Evolutionary conservation across 2,888 invertebrate species (phyloP).

Genomic region (Drosophila stalkeri): DNA sequence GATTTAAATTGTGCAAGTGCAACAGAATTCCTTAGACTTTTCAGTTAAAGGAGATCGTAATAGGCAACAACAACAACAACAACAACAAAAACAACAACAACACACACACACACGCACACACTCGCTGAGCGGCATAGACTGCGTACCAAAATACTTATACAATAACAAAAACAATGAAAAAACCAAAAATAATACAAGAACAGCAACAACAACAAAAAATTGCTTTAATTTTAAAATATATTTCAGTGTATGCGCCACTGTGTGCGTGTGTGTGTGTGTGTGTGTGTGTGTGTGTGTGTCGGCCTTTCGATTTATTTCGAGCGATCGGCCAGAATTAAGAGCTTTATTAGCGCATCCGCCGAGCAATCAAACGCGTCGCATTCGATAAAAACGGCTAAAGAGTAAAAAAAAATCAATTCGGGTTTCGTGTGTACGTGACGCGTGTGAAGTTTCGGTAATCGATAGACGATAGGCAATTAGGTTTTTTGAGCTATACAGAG

Average conservation of each 20-base stretch:
- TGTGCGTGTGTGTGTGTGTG: slow-evolving; percentile 19
- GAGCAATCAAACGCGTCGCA: slow-evolving; percentile 64
- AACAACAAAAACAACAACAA: slow-evolving; percentile 42
- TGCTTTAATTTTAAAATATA: slow-evolving; percentile 79
- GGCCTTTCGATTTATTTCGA: slow-evolving; percentile 81
- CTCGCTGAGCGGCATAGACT: slow-evolving; percentile 12
- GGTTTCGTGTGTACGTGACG: background rate
- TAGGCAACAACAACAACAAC: slow-evolving; percentile 52
- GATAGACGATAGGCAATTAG: background rate
- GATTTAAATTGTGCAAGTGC: slow-evolving; percentile 8
- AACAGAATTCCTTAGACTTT: slow-evolving; percentile 68
- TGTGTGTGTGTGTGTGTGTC: slow-evolving; percentile 39
- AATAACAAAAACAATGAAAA: slow-evolving; percentile 67
- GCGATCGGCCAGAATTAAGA: slow-evolving; percentile 73
- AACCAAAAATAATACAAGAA: slow-evolving; percentile 68
- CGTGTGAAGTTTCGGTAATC: slow-evolving; percentile 2
- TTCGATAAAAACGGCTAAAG: slow-evolving; percentile 23
- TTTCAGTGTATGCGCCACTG: slow-evolving; percentile 58
- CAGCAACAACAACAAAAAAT: slow-evolving; percentile 61
- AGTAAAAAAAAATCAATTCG: slow-evolving; percentile 29
- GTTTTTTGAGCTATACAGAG: background rate
- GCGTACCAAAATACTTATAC: slow-evolving; percentile 64
- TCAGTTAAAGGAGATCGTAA: slow-evolving; percentile 70
- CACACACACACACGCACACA: slow-evolving; percentile 8
- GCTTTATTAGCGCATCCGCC: slow-evolving; percentile 68